A percentile compares a stretch with the other conserved stretches of the same genome.
Conservation (phyloP, 2,888 invertebrate genomes). For the Hetaerina titia region DNA sequence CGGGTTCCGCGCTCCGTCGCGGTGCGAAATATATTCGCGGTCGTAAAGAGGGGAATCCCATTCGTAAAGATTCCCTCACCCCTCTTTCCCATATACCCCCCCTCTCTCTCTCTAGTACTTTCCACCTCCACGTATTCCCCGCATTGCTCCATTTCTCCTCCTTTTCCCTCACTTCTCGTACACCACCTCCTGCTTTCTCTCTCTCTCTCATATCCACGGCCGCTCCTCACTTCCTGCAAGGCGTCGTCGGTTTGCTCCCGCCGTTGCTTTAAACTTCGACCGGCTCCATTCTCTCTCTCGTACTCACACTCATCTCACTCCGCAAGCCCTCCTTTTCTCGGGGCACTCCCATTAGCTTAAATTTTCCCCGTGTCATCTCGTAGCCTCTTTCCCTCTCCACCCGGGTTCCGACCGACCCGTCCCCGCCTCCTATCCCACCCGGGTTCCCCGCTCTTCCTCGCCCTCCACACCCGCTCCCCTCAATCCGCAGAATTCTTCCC, state of each 20-base stretch:
- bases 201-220: background rate
- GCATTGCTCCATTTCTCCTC: background rate
- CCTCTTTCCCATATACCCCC: no score
- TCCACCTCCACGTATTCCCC: background rate
- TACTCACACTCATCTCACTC: background rate
- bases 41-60: background rate
- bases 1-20: background rate
- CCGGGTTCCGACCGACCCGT: background rate
- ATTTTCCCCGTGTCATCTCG: slow-evolving; percentile 46
- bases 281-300: background rate
- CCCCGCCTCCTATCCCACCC: background rate
- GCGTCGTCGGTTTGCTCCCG: background rate
- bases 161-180: background rate
- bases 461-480: background rate
- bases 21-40: background rate
- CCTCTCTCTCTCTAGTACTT: background rate
- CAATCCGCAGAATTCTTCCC: background rate
- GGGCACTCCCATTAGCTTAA: slow-evolving; percentile 38
- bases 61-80: slow-evolving; percentile 10
- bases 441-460: background rate
- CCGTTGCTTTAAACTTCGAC: background rate
- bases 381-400: background rate
- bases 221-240: background rate
- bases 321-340: background rate
- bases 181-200: background rate